Percentiles rank a stretch among this genome's conserved stretches.
Evolutionary conservation across 2,797 vertebrate species (phyloP).

Genomic region (Protonibea diacanthus): DNA sequence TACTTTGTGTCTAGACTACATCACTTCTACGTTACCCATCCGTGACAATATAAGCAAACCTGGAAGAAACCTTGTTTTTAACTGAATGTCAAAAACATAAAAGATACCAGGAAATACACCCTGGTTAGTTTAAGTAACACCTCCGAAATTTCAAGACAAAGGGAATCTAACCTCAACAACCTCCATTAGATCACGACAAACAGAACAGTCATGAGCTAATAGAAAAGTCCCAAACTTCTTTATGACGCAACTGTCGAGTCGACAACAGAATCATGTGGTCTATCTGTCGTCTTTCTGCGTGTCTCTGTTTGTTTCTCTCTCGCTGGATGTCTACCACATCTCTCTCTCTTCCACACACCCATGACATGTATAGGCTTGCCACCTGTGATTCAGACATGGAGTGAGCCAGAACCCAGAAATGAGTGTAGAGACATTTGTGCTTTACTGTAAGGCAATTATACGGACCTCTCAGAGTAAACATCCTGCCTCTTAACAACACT

Average conservation of each 20-base stretch:
- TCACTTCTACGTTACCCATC: background rate
- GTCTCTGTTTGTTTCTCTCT: background rate
- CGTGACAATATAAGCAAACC: background rate
- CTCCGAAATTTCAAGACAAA: background rate
- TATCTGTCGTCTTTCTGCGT: constrained; percentile 9
- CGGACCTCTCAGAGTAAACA: constrained; percentile 10
- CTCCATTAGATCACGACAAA: constrained; percentile 3
- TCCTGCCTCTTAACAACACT: background rate
- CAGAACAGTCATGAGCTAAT: background rate
- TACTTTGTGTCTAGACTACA: background rate
- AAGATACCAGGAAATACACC: background rate
- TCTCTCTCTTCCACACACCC: constrained; percentile 32
- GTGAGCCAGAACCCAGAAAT: background rate
- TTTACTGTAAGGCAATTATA: background rate
- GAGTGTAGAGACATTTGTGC: background rate
- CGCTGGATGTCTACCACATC: background rate
- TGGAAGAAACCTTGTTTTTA: background rate
- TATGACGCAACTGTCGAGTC: constrained; percentile 2
- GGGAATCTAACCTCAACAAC: background rate
- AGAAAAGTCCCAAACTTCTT: constrained; percentile 29
- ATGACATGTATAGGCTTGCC: constrained; percentile 44
- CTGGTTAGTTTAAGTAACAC: background rate
- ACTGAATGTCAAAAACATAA: background rate
- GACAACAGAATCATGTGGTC: constrained; percentile 15
- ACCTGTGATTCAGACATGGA: constrained; percentile 25